Conservation (phyloP, 2,888 invertebrate species). For the Drosophila neonasuta region DNA sequence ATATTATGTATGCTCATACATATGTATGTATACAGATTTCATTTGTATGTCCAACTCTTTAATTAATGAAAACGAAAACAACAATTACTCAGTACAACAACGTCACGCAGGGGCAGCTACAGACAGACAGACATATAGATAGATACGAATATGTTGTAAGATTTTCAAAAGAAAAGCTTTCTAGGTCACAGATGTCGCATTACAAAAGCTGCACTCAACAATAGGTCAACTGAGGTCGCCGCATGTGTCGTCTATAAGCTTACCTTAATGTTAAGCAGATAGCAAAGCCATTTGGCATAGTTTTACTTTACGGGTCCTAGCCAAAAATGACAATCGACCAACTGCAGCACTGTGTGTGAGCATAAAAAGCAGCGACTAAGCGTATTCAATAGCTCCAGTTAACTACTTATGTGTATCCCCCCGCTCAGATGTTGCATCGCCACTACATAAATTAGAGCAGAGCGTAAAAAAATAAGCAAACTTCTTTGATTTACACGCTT, state of each 20-base stretch:
- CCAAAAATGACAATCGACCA: slow-evolving; percentile 64
- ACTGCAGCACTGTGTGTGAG: slow-evolving; percentile 16
- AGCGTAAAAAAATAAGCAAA: slow-evolving; percentile 58
- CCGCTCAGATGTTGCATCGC: slow-evolving; percentile 11
- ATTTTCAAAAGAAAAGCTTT: slow-evolving; percentile 74
- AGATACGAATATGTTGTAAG: slow-evolving; percentile 43
- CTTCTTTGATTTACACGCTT: slow-evolving; percentile 69
- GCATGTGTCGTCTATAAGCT: slow-evolving; percentile 7
- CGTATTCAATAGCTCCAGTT: slow-evolving; percentile 54
- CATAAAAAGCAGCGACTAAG: slow-evolving; percentile 32
- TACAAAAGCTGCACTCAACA: slow-evolving; percentile 48
- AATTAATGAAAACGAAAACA: slow-evolving; percentile 63
- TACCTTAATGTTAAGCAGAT: slow-evolving; percentile 28
- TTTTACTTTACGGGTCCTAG: slow-evolving; percentile 62
- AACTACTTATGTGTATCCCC: slow-evolving; percentile 16
- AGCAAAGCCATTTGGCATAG: slow-evolving; percentile 49
- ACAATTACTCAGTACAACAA: slow-evolving; percentile 48
- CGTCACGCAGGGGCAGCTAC: slow-evolving; percentile 55
- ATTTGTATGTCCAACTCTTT: slow-evolving; percentile 33
- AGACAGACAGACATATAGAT: background rate
- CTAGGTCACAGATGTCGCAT: slow-evolving; percentile 67
- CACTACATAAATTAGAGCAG: slow-evolving; percentile 66
- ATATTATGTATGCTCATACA: slow-evolving; percentile 10
- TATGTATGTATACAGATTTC: slow-evolving; percentile 18
- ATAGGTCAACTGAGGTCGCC: slow-evolving; percentile 53